phyloP scores from a whole-genome alignment of 2,113 vertebrate genomes.

The Lucifuga dentata region DNA sequence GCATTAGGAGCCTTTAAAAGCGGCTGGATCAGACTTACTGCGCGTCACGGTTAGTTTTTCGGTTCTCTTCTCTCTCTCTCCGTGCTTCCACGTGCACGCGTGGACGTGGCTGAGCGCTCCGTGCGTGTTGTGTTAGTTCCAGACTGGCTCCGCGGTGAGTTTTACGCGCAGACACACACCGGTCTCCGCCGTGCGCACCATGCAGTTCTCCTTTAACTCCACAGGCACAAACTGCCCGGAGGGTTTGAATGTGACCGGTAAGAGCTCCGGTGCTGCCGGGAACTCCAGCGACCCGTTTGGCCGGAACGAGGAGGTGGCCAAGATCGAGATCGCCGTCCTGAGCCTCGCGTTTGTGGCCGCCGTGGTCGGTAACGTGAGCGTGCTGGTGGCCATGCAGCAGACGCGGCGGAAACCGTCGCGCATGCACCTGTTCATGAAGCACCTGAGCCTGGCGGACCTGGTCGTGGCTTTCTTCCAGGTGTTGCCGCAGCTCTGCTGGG shows the following conservation, averaged over 20 bases:
- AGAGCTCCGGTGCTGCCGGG: constrained; percentile 30
- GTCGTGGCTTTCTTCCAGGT: constrained; percentile 97
- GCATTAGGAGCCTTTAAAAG: constrained; percentile 53
- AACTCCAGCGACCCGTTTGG: constrained; percentile 81
- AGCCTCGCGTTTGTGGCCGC: constrained; percentile 89
- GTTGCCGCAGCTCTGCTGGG: constrained; percentile 95
- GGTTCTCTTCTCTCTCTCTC: background rate
- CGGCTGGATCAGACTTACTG: background rate
- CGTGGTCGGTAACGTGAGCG: constrained; percentile 88
- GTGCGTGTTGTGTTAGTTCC: background rate
- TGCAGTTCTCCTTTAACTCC: constrained; percentile 48
- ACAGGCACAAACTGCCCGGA: constrained; percentile 47
- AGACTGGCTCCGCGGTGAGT: too few species aligned
- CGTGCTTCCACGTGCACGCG: background rate
- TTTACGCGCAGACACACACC: constrained; percentile 29
- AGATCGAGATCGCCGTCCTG: constrained; percentile 91
- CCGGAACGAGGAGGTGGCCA: constrained; percentile 92
- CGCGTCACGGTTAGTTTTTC: background rate
- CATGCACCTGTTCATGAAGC: constrained; percentile 96
- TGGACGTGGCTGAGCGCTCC: too few species aligned
- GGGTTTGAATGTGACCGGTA: background rate
- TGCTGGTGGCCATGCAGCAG: constrained; percentile 87
- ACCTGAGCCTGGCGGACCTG: constrained; percentile 95
- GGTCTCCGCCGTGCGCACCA: constrained; percentile 26
- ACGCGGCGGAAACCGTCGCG: constrained; percentile 89